Evolutionary conservation across 2,113 vertebrate species (phyloP), one percentile per base, ranked within the genome.

Genomic region (Pteronura brasiliensis): DNA sequence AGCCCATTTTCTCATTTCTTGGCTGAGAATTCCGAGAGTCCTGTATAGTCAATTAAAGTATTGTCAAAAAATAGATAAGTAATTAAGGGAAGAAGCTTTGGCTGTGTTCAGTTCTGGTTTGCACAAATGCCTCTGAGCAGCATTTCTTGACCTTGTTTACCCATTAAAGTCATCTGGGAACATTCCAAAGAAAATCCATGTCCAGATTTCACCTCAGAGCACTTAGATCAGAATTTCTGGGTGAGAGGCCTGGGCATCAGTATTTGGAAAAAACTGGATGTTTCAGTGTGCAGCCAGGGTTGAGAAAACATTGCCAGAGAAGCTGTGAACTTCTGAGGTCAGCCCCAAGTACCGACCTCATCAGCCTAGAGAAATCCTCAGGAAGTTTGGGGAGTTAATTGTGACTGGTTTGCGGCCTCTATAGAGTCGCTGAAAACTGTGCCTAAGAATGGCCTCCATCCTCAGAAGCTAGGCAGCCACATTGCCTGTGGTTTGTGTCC

Each of bases 21-120:
- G 87, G 49, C 55, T 71, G 49, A 93, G 67, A 80, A 12, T 96
- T 86, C 61, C 2, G 8, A 67, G 17, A 79, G 61, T 83, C 77
- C 49, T 31, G 18, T 7, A 36, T 6, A 63, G 80, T 7, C 61
- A 18, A 29, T 92, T 15, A 25, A 80, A 90, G 29, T n/a, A n/a
- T 44, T 92, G 67, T 42, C 67, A 96, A 83, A 97, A 93, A 93
- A 69, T 72, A 88, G 29, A 55, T 42, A 93, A 34, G 21, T 39
- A 91, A 94, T 93, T 42, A 80, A 92, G 80, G 10, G 18, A 82
- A 31, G 34, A 77, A n/a, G 13, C n/a, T 63, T 77, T 95, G n/a
- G 39, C 36, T 91, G n/a, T 72, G 52, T 89, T 74, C 92, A 63
- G 71, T 83, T 59, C 89, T 1, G 15, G 12, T 36, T 92, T 96